A percentile compares a stretch with the other conserved stretches of the same genome.
These are phyloP conservation scores for Coccyzus lansbergi DNA, from an alignment of 2,797 vertebrate genomes.

Conservation along the genomic window DNA sequence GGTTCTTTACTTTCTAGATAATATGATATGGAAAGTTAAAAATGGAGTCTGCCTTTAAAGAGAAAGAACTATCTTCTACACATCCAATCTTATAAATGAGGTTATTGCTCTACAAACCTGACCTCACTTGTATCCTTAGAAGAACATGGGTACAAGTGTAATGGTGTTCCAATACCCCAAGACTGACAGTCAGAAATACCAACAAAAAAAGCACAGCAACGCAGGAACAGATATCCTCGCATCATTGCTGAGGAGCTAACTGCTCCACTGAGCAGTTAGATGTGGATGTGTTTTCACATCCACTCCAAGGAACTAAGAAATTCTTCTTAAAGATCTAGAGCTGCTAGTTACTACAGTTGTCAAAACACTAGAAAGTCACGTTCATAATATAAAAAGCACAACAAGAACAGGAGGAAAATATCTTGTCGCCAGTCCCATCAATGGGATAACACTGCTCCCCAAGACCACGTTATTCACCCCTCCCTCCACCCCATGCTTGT, in stretches of 20 bases:
- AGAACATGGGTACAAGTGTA: too few relatives aligned
- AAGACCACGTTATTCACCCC: fast-evolving
- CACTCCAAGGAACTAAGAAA: not conserved
- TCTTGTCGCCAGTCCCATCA: fast-evolving
- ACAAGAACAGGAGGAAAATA: not conserved
- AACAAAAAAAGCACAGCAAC: fast-evolving
- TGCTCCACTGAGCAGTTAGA: fast-evolving
- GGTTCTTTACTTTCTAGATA: not conserved
- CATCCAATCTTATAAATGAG: not conserved
- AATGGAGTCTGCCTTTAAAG: not conserved
- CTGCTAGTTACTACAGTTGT: too few relatives aligned
- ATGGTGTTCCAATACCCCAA: too few relatives aligned
- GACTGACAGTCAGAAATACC: not conserved
- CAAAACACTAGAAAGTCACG: not conserved
- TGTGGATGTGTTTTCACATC: not conserved
- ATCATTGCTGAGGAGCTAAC: fast-evolving
- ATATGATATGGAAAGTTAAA: not conserved
- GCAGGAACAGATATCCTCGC: not conserved
- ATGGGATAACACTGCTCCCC: not conserved
- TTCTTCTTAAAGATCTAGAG: not conserved
- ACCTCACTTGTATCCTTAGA: too few relatives aligned
- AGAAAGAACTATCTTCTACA: not conserved
- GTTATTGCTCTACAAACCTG: not conserved
- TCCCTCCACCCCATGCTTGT: too few relatives aligned
- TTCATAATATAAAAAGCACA: not conserved